Evolutionary conservation across 2,797 vertebrate species (phyloP).

Genomic region (Lithobates pipiens): DNA sequence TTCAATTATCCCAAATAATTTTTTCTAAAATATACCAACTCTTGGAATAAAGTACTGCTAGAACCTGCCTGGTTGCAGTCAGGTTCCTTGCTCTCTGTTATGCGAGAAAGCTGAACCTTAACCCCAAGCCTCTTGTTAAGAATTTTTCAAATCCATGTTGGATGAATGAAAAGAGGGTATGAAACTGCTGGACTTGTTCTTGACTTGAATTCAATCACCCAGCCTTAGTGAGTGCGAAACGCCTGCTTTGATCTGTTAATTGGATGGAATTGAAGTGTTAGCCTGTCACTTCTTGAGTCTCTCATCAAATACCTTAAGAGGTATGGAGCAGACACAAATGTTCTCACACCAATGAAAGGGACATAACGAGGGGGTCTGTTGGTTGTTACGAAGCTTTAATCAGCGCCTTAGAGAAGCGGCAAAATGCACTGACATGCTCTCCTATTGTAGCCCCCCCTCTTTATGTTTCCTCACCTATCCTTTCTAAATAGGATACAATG

Average conservation of each 20-base stretch:
- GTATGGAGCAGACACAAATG: conserved; percentile 78
- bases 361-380: conserved; percentile 78
- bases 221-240: conserved; percentile 83
- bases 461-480: conserved; percentile 28
- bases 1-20: no score
- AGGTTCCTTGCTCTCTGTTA: conserved; percentile 73
- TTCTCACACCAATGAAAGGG: conserved; percentile 87
- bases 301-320: conserved; percentile 90
- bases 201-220: conserved; percentile 87
- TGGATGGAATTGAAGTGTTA: conserved; percentile 98
- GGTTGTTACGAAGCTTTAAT: conserved; percentile 84
- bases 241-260: conserved; percentile 97
- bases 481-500: not conserved
- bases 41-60: conserved; percentile 13
- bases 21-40: not conserved
- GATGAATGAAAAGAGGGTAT: conserved; percentile 72
- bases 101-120: conserved; percentile 81
- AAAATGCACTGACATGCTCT: conserved; percentile 14
- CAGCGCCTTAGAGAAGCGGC: conserved; percentile 52
- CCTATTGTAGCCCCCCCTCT: conserved; percentile 16
- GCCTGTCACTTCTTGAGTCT: conserved; percentile 92
- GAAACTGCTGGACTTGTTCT: conserved; percentile 80
- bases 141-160: conserved; percentile 72
- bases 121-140: conserved; percentile 90
- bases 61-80: conserved; percentile 25